These are phyloP conservation scores for Xestia c-nigrum DNA, from an alignment of 2,888 invertebrate species.

Conservation along the genomic window DNA sequence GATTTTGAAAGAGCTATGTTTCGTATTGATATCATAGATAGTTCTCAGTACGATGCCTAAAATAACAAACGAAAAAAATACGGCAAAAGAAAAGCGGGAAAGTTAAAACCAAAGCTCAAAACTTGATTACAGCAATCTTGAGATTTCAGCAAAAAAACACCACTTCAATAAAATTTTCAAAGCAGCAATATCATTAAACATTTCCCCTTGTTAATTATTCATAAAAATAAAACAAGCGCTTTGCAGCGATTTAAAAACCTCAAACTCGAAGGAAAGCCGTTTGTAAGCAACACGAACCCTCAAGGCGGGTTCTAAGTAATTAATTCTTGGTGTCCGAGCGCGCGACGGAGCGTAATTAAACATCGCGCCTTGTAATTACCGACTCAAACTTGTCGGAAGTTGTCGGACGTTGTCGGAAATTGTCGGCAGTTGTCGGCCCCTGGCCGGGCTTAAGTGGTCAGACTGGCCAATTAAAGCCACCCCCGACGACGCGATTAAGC, in stretches of 20 bases:
- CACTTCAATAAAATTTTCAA: slow-evolving; percentile 44
- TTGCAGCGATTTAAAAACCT: slow-evolving; percentile 52
- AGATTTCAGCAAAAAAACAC: slow-evolving; percentile 42
- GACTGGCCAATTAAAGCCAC: slow-evolving; percentile 85
- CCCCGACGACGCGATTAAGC: slow-evolving; percentile 88
- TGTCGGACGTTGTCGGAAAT: slow-evolving; percentile 80
- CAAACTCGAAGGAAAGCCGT: slow-evolving; percentile 67
- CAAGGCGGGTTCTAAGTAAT: slow-evolving; percentile 78
- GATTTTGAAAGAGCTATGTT: background rate
- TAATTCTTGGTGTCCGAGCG: slow-evolving; percentile 85
- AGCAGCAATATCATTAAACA: slow-evolving; percentile 68
- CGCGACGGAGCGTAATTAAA: slow-evolving; percentile 87
- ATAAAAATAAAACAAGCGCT: slow-evolving; percentile 68
- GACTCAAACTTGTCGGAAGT: slow-evolving; percentile 82
- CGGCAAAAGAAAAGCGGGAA: background rate
- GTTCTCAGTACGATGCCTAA: background rate
- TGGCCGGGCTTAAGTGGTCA: slow-evolving; percentile 82
- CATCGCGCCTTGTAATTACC: slow-evolving; percentile 90
- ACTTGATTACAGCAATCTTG: slow-evolving; percentile 35
- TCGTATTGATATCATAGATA: background rate
- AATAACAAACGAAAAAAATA: slow-evolving; percentile 11
- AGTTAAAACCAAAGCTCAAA: slow-evolving; percentile 36
- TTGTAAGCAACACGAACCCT: slow-evolving; percentile 77
- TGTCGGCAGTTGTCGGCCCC: slow-evolving; percentile 80
- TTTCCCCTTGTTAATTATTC: slow-evolving; percentile 70